Percentiles rank a stretch among this genome's conserved stretches.
phyloP scores from a whole-genome alignment of 2,113 vertebrate species.

The Canis aureus region DNA sequence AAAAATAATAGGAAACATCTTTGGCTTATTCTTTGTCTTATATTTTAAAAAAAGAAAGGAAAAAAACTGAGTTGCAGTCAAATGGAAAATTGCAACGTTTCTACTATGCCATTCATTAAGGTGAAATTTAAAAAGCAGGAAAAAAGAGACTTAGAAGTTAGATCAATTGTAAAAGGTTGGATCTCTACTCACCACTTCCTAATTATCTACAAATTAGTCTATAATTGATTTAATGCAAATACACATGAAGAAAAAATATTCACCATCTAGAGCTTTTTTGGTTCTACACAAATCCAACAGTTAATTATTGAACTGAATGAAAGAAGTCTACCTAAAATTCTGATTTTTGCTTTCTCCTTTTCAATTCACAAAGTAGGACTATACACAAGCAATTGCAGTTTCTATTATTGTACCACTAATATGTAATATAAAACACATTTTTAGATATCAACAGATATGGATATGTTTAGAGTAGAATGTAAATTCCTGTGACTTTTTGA shows the following conservation, averaged over 20 bases:
- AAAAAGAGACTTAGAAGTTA: not conserved
- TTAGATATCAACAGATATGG: not conserved
- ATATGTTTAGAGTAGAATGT: not conserved
- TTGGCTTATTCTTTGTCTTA: conserved; percentile 22
- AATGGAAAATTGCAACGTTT: not conserved
- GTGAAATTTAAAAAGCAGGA: not conserved
- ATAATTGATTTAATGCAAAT: not conserved
- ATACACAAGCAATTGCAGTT: conserved; percentile 11
- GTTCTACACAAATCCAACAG: conserved; percentile 29
- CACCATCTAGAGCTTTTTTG: conserved; percentile 7
- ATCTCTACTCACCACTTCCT: not conserved
- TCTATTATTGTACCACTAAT: not conserved
- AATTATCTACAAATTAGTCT: conserved; percentile 43
- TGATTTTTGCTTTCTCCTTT: conserved; percentile 40
- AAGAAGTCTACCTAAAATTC: conserved; percentile 25
- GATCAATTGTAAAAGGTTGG: not conserved
- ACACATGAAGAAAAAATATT: not conserved
- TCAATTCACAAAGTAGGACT: conserved; percentile 3
- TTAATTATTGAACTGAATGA: conserved; percentile 50
- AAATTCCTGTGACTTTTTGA: not conserved
- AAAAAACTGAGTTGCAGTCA: not conserved
- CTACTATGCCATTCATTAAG: not conserved
- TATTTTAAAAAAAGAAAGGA: not conserved
- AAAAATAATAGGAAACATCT: not conserved
- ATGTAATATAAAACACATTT: not conserved